phyloP scores from a whole-genome alignment of 2,888 invertebrate genomes.

The Mimas tiliae region DNA sequence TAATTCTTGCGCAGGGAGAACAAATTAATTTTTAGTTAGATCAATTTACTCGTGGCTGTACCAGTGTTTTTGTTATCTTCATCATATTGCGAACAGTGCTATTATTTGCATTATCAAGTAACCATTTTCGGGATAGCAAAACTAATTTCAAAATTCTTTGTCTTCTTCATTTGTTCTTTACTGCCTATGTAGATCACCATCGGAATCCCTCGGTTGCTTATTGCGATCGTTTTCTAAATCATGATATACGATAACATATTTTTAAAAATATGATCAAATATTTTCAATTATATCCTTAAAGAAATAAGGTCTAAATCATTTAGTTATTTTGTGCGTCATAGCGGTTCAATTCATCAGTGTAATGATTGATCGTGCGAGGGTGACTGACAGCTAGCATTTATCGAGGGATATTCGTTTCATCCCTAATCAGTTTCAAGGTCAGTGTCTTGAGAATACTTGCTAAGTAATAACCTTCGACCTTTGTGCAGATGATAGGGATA shows the following conservation, averaged over 20 bases:
- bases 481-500: not conserved
- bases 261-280: no score
- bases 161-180: no score
- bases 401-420: constrained; percentile 34
- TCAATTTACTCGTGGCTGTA: no score
- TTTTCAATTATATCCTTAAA: not conserved
- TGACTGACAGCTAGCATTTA: constrained; percentile 46
- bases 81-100: no score
- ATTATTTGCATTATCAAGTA: no score
- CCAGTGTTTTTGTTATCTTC: no score
- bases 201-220: not conserved
- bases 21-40: no score
- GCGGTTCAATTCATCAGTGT: constrained; percentile 55
- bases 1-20: no score
- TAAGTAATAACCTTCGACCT: not conserved
- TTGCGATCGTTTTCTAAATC: not conserved
- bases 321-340: constrained; percentile 46
- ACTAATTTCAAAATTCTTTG: no score
- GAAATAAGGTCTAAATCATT: constrained; percentile 33
- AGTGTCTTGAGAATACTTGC: constrained; percentile 32
- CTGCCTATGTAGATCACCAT: no score
- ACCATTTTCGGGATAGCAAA: no score
- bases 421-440: constrained; percentile 37
- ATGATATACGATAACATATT: not conserved
- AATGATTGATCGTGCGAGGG: constrained; percentile 47